Conservation (phyloP, 2,888 invertebrate genomes). For the Hirtodrosophila trivittata region DNA sequence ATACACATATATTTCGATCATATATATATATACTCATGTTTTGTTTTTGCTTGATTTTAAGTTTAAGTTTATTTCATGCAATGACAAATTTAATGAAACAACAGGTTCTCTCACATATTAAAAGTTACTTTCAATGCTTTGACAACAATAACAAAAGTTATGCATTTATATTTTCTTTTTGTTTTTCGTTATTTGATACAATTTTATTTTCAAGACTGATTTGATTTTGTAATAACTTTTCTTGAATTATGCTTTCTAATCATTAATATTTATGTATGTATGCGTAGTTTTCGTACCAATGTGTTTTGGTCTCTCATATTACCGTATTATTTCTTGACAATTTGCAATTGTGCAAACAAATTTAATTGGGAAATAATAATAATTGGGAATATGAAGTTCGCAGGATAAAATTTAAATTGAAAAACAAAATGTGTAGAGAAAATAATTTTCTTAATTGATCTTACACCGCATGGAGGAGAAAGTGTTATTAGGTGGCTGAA, state of each 20-base stretch:
- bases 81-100: constrained; percentile 75
- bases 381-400: too few species aligned
- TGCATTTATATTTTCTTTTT: constrained; percentile 35
- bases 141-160: constrained; percentile 73
- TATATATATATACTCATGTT: constrained; percentile 44
- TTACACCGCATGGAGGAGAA: too few species aligned
- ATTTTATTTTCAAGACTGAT: constrained; percentile 25
- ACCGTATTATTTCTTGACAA: constrained; percentile 40
- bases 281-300: constrained; percentile 56
- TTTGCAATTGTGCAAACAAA: constrained; percentile 44
- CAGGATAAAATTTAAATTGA: too few species aligned
- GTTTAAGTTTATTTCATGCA: constrained; percentile 27
- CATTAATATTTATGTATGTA: constrained; percentile 46
- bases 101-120: constrained; percentile 64
- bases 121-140: constrained; percentile 56
- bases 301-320: constrained; percentile 36
- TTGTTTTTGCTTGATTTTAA: constrained; percentile 23
- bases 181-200: constrained; percentile 14
- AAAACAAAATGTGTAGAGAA: too few species aligned
- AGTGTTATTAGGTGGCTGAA: constrained; percentile 25
- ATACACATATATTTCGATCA: constrained; percentile 38
- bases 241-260: constrained; percentile 32
- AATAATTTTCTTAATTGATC: too few species aligned
- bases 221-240: constrained; percentile 45
- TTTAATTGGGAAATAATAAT: constrained; percentile 6